These are phyloP conservation scores for Cisticola juncidis DNA, from an alignment of 2,113 vertebrate species.

Conservation along the genomic window DNA sequence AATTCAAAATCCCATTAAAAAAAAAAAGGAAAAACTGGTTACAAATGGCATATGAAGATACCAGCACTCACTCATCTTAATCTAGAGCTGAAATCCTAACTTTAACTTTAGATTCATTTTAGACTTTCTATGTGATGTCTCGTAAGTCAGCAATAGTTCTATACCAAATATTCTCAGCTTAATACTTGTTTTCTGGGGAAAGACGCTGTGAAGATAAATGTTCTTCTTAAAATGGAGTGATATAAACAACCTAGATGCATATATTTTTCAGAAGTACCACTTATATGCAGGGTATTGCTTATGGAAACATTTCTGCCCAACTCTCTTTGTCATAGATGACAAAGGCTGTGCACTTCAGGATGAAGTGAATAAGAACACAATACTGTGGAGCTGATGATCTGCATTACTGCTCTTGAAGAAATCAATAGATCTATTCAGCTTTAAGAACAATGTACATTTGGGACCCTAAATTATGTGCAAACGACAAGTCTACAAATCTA, in stretches of 20 bases:
- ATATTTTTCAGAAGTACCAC: not conserved
- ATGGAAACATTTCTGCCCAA: not conserved
- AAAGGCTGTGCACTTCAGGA: not conserved
- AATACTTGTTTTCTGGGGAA: not conserved
- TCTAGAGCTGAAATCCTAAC: not conserved
- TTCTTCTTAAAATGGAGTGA: not conserved
- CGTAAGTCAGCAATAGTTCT: not conserved
- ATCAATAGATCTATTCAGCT: not conserved
- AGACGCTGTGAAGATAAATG: not conserved
- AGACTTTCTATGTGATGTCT: not conserved
- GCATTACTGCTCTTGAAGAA: not conserved
- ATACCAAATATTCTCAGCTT: not conserved
- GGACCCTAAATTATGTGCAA: not conserved
- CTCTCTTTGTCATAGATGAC: not conserved
- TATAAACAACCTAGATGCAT: not conserved
- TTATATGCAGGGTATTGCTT: not conserved
- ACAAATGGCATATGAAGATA: rapidly evolving
- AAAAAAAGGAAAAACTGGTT: not conserved
- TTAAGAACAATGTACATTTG: not conserved
- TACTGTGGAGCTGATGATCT: not conserved
- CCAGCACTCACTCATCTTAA: not conserved
- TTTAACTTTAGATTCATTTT: not conserved
- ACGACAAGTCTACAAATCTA: not conserved
- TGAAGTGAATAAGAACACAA: not conserved
- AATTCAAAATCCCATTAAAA: not conserved